These are phyloP conservation scores for Rhinolophus sinicus DNA, from an alignment of 2,113 vertebrate genomes.

Conservation along the genomic window DNA sequence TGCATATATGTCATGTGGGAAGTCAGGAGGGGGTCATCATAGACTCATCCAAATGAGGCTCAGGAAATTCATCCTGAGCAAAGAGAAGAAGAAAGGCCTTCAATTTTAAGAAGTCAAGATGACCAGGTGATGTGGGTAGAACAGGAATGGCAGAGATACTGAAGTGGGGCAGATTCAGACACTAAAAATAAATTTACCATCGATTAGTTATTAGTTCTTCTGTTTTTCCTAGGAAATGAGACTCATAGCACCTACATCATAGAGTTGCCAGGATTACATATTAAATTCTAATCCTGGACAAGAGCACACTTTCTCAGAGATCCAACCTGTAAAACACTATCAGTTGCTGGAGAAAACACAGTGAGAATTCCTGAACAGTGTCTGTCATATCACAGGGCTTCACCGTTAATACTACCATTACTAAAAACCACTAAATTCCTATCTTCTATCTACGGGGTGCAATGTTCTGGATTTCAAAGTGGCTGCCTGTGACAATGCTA, in stretches of 20 bases:
- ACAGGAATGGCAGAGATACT: background rate
- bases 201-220: background rate
- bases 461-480: background rate
- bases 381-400: background rate
- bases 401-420: background rate
- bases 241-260: background rate
- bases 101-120: background rate
- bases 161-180: background rate
- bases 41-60: background rate
- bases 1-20: constrained; percentile 18
- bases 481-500: background rate
- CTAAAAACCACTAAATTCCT: background rate
- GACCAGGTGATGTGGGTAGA: background rate
- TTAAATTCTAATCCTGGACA: background rate
- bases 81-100: background rate
- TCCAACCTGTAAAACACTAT: background rate
- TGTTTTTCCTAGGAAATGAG: background rate
- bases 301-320: background rate
- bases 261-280: background rate
- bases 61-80: background rate
- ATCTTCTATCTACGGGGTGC: background rate
- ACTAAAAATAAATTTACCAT: background rate
- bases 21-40: background rate
- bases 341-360: background rate
- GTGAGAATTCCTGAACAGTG: background rate